phyloP scores from a whole-genome alignment of 2,888 invertebrate genomes.

The Oasisia sp. region DNA sequence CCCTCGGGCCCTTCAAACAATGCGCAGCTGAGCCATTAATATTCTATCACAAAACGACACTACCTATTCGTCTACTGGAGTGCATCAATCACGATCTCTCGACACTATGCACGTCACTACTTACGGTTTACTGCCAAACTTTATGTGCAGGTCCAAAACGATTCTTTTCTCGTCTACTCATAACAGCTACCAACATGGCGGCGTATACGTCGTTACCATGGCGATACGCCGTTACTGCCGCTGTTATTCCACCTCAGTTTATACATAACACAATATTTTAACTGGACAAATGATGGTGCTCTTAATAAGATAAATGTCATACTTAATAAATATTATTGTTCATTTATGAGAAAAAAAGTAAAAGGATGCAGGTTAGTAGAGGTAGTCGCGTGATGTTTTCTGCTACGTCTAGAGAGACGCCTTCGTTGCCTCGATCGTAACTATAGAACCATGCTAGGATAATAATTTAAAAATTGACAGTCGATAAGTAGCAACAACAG shows the following conservation, averaged over 20 bases:
- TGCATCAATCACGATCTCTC: background rate
- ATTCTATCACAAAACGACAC: background rate
- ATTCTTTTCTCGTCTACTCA: background rate
- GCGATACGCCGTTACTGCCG: background rate
- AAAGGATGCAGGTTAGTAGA: background rate
- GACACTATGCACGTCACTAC: background rate
- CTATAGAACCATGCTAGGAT: too few species aligned
- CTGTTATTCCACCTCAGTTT: background rate
- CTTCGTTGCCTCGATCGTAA: too few species aligned
- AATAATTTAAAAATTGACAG: too few species aligned
- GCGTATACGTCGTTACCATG: background rate
- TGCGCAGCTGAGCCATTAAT: background rate
- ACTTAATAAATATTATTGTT: background rate
- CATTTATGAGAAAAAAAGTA: background rate
- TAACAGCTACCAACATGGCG: slow-evolving; percentile 13
- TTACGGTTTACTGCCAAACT: background rate
- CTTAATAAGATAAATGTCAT: background rate
- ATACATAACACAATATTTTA: background rate
- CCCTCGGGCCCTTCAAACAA: background rate
- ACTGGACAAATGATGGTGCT: background rate
- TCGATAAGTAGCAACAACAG: too few species aligned
- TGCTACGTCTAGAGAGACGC: background rate
- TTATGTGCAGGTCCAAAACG: background rate
- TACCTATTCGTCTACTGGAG: background rate
- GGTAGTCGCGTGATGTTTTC: slow-evolving; percentile 1